Base-by-base conservation (phyloP, 2,797 vertebrate species). In the Scleropages formosus region DNA sequence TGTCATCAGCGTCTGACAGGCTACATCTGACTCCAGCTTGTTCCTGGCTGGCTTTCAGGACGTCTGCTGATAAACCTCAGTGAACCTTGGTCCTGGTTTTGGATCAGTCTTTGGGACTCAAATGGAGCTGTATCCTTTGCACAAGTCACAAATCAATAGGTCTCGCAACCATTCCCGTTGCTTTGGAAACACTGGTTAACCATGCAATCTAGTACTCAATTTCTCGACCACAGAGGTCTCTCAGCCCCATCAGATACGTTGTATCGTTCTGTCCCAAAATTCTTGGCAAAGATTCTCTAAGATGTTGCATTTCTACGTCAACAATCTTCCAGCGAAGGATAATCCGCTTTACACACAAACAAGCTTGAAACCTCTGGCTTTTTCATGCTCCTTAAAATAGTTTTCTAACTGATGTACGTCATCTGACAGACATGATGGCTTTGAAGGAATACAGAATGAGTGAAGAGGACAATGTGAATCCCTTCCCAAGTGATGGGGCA, bases 11-110 rank as follows among this genome's bases (percentile, higher is more conserved):
- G 64, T 64, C 44, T 20, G 12, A 68, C 44, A 44, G 46, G 31
- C 66, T 18, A 8, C 15, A 56, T 47, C 22, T 49, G 27, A 53
- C 46, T 51, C 6, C 12, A 16, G 51, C 69, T 69, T 18, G 49
- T 24, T 26, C 22, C 46, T 70, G 65, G 20, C 46, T 13, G n/a
- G 68, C 20, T 22, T n/a, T 56, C 68, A 70, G 49, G 68, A 26
- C 18, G 49, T 18, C 47, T 51, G 8, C 51, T 4, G 8, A 49
- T 58, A 53, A 27, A 31, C 68, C 9, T 22, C 4, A 18, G 15
- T 22, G 24, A 22, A 64, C 22, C 11, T 27, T 39, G 62, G 62
- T 64, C 62, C 24, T 22, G 11, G 26, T 31, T 64, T 27, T 10
- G 49, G 31, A 59, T 49, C 22, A 46, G 27, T 22, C 15, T 20